Evolutionary conservation across 2,797 vertebrate genomes (phyloP), one percentile per base, ranked within the genome.

Genomic region (Synanceia verrucosa): DNA sequence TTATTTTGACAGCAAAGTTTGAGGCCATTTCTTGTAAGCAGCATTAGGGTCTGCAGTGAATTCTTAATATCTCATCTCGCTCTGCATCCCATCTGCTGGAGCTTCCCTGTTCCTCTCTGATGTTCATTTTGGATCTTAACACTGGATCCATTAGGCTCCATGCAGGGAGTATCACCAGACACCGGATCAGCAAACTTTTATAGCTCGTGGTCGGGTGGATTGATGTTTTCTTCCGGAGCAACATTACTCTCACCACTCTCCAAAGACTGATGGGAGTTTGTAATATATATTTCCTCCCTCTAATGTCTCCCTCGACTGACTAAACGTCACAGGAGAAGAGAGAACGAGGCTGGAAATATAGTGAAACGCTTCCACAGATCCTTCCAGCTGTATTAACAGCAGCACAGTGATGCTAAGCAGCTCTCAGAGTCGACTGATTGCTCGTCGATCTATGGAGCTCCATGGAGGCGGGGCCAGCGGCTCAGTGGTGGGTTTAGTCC

Each of bases 321-420:
- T 72, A 19, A 73, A 83, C 4, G 62, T 76, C 79, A 73, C 46
- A 65, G 70, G 70, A 73, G 79, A 48, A 59, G 62, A 61, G 72
- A 72, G 79, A 75, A 78, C 31, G 72, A 85, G 74, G 65, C 55
- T 31, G 57, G 72, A 61, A 43, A 57, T 62, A 31, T 24, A 33
- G 64, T 9, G 53, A 70, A 83, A 73, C 82, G 74, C 78, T 88
- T 81, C 70, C 55, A 73, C 72, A 70, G 69, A 26, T 62, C 23
- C 77, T 82, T 88, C 84, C 88, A 86, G 83, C 79, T 81, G 86
- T 79, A 86, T 85, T 86, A 83, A 86, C 83, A 79, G 61, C 70
- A 55, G 59, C 61, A 56, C 73, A 63, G 84, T 78, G 51, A 67
- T 51, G 64, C 82, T 75, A 82, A 86, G 83, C 84, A 73, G 53